A percentile compares a stretch with the other conserved stretches of the same genome.
Evolutionary conservation across 2,797 vertebrate genomes (phyloP).

Genomic region (Choloepus didactylus): DNA sequence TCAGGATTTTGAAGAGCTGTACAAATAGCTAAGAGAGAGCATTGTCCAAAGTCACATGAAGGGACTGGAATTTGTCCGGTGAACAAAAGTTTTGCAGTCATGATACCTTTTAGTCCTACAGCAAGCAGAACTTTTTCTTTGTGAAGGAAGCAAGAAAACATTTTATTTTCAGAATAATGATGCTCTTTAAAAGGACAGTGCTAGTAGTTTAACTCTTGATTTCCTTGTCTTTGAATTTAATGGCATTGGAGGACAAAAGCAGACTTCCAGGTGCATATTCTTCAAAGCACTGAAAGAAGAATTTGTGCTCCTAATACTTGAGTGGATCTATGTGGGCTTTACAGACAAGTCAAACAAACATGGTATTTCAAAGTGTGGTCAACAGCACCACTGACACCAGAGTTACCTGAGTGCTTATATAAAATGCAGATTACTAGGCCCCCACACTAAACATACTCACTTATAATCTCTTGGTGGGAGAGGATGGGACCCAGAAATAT

Average conservation of each 20-base stretch:
- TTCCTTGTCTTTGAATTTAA: slow-evolving; percentile 66
- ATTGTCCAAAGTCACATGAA: slow-evolving; percentile 76
- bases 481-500: neutral
- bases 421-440: slow-evolving; percentile 16
- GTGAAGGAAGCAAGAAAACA: slow-evolving; percentile 65
- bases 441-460: neutral
- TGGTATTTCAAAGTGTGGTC: slow-evolving; percentile 54
- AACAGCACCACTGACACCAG: neutral
- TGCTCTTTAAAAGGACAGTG: slow-evolving; percentile 68
- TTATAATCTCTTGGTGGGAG: neutral
- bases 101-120: slow-evolving; percentile 77
- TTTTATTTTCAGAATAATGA: slow-evolving; percentile 66
- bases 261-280: slow-evolving; percentile 35
- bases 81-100: slow-evolving; percentile 72
- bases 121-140: slow-evolving; percentile 75
- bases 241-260: slow-evolving; percentile 56
- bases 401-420: slow-evolving; percentile 14
- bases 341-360: slow-evolving; percentile 38
- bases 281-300: slow-evolving; percentile 63
- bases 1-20: slow-evolving; percentile 72
- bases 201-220: slow-evolving; percentile 40
- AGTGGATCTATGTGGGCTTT: slow-evolving; percentile 33
- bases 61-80: slow-evolving; percentile 75
- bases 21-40: slow-evolving; percentile 69
- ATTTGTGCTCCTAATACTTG: slow-evolving; percentile 46